Base-by-base conservation (phyloP, 2,888 invertebrate species). In the Troides oblongomaculatus region DNA sequence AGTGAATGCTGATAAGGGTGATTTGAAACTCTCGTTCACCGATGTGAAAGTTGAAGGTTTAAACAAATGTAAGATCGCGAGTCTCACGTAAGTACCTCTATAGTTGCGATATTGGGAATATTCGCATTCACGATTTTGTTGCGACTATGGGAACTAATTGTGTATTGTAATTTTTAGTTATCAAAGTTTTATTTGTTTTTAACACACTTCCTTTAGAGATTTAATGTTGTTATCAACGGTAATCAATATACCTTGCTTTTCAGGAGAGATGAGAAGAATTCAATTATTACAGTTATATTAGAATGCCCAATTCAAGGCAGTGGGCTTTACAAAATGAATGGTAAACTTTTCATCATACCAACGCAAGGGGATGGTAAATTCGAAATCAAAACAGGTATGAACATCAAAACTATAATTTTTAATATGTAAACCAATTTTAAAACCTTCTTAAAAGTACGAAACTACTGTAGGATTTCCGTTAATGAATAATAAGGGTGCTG, bases 321-420 rank as follows among this genome's bases (percentile, higher is more conserved):
- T 4, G 83, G 82, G 0, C 46, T 77, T 3, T 84, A 83, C 68
- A 71, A 21, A 0, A 62, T 79, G 1, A 60, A 62, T 0, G 84
- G 84, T 14, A 77, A 80, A 62, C 10, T 84, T 0, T 58, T 79
- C 0, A 46, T 76, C 6, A 0, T 82, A 7, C 71, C 73, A 0
- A 68, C 79, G 2, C 57, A 67, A 25, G 84, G 85, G 23, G 71
- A 80, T 5, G 84, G 81, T 0, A 71, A 74, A 36, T 75, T 78
- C 50, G 68, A 76, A 30, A 78, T 84, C 17, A 72, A 73, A 62
- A 74, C 78, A 64, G 75, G 84, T 84, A 74, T n/a, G 74, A 75
- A 25, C 50, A 59, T 63, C 12, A 17, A 23, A 39, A 21, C 3
- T 23, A 12, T 25, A 46, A 8, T 39, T 39, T 10, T 39, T 14